Percentiles rank a stretch among this genome's conserved stretches.
Conservation (phyloP, 2,113 vertebrate genomes). For the Tylochromis polylepis region DNA sequence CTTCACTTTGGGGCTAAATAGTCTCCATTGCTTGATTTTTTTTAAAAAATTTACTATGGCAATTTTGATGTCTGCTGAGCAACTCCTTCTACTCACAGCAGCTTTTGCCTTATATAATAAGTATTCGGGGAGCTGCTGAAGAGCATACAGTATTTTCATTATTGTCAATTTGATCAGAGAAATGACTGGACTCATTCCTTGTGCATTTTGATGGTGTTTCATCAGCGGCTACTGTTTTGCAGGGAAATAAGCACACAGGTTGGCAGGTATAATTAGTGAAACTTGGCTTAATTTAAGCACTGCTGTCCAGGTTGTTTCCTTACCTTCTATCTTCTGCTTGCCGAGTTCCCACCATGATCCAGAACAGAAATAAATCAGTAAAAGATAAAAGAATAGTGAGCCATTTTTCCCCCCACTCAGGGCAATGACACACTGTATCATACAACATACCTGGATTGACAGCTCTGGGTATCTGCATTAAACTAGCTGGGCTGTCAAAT, state of each 20-base stretch:
- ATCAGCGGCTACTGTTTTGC: background rate
- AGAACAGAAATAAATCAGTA: background rate
- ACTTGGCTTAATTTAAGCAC: background rate
- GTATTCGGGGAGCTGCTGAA: background rate
- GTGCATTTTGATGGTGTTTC: background rate
- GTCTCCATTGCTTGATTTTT: background rate
- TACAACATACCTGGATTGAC: background rate
- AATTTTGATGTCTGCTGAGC: background rate
- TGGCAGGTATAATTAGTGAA: background rate
- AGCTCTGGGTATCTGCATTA: background rate
- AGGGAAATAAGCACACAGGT: background rate
- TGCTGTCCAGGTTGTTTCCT: background rate
- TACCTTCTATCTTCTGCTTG: rapidly evolving
- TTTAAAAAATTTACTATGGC: background rate
- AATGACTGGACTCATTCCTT: background rate
- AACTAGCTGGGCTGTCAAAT: background rate
- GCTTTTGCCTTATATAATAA: background rate
- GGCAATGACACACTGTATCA: background rate
- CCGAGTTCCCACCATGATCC: background rate
- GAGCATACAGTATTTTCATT: background rate
- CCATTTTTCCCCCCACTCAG: background rate
- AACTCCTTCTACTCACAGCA: background rate
- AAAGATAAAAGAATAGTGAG: background rate
- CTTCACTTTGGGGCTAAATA: background rate
- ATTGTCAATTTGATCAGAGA: background rate